phyloP scores from a whole-genome alignment of 2,888 invertebrate species.

The Stenoptilia bipunctidactyla region DNA sequence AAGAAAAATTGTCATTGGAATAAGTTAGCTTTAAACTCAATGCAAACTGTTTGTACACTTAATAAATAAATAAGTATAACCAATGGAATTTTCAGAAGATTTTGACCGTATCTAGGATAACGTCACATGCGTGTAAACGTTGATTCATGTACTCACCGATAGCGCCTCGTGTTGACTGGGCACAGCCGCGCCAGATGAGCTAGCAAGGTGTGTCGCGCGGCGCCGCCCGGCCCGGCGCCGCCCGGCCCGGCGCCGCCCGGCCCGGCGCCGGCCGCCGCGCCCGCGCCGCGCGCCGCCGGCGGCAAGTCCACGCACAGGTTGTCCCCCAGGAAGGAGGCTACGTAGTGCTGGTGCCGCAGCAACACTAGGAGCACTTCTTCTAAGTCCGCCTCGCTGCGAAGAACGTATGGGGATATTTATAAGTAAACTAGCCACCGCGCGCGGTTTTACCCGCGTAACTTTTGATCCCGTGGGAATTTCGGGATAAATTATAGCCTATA shows the following conservation, averaged over 20 bases:
- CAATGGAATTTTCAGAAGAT: no score
- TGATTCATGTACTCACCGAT: conserved; percentile 22
- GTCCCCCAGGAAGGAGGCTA: conserved; percentile 73
- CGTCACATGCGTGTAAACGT: no score
- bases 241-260: conserved; percentile 50
- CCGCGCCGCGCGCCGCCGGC: conserved; percentile 21
- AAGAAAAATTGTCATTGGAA: no score
- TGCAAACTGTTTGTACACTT: no score
- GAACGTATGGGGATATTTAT: no score
- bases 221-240: conserved; percentile 17
- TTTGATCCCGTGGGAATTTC: no score
- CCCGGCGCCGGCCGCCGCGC: conserved; percentile 48
- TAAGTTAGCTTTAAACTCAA: no score
- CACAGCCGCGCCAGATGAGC: conserved; percentile 38
- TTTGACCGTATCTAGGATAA: no score
- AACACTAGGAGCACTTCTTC: conserved; percentile 78
- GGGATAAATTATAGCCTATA: no score
- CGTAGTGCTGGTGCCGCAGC: conserved; percentile 70
- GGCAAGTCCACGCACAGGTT: conserved; percentile 54
- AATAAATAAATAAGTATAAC: no score
- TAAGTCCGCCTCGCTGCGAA: conserved; percentile 76
- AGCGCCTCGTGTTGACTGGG: conserved; percentile 34
- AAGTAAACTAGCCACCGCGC: no score
- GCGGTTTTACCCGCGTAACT: no score
- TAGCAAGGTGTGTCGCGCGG: conserved; percentile 37